A percentile compares a stretch with the other conserved stretches of the same genome.
These are phyloP conservation scores for Leptatherina wallacei DNA, from an alignment of 2,797 vertebrate species.

Conservation along the genomic window DNA sequence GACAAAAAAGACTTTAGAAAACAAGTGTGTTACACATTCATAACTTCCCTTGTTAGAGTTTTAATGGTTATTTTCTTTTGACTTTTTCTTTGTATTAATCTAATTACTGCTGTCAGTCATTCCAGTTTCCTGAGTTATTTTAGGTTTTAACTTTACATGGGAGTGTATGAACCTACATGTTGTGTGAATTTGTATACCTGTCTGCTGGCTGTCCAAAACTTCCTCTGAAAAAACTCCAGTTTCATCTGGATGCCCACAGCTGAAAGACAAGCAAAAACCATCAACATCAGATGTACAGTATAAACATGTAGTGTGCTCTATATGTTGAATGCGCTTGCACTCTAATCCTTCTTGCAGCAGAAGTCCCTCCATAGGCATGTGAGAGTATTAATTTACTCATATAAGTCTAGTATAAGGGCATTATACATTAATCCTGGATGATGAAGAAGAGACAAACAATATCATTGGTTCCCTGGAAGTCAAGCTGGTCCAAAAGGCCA, in stretches of 20 bases:
- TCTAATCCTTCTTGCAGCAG: too few species aligned
- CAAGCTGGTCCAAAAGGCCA: constrained; percentile 16
- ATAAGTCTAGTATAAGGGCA: constrained; percentile 1
- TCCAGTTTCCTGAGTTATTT: not conserved
- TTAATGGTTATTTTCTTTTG: not conserved
- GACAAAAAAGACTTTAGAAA: not conserved
- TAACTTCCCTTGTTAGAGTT: not conserved
- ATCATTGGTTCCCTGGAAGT: not conserved
- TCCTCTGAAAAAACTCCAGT: constrained; percentile 97
- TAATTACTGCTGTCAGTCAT: not conserved
- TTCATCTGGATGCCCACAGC: constrained; percentile 99
- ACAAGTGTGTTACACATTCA: not conserved
- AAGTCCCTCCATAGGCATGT: not conserved
- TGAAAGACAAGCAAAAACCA: constrained; percentile 74
- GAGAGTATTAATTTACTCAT: not conserved
- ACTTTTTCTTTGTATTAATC: not conserved
- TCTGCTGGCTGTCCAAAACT: constrained; percentile 99
- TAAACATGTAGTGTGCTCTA: not conserved
- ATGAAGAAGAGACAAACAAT: not conserved
- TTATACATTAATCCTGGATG: constrained; percentile 24
- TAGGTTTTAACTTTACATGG: not conserved
- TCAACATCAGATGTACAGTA: not conserved
- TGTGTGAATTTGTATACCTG: constrained; percentile 84
- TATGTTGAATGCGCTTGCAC: not conserved
- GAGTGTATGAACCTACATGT: not conserved